Percentiles rank a stretch among this genome's conserved stretches.
Conservation (phyloP, 2,888 invertebrate species). For the Gymnoscelis rufifasciata region DNA sequence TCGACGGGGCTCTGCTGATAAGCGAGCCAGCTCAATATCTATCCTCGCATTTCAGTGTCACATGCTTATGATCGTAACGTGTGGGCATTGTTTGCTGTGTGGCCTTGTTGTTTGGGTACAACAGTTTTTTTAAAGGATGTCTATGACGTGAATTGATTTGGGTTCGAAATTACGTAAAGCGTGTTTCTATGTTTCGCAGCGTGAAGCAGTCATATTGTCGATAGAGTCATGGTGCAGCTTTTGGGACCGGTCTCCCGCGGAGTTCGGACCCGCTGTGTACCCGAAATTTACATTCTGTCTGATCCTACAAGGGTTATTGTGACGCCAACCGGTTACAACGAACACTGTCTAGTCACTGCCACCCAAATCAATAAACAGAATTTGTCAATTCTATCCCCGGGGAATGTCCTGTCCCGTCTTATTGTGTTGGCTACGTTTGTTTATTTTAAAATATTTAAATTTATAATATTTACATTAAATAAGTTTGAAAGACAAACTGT, state of each 20-base stretch:
- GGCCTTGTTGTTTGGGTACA: slow-evolving; percentile 47
- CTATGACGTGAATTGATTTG: slow-evolving; percentile 65
- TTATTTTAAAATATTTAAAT: slow-evolving; percentile 41
- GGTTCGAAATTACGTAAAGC: slow-evolving; percentile 59
- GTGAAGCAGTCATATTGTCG: slow-evolving; percentile 50
- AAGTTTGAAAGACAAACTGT: slow-evolving; percentile 31
- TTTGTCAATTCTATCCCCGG: slow-evolving; percentile 46
- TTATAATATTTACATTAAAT: slow-evolving; percentile 27
- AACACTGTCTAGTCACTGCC: slow-evolving; percentile 49
- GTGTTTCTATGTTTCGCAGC: slow-evolving; percentile 74
- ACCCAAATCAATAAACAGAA: slow-evolving; percentile 48
- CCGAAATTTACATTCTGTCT: slow-evolving; percentile 66
- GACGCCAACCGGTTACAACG: slow-evolving; percentile 37
- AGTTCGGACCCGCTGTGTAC: slow-evolving; percentile 45
- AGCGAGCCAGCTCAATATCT: slow-evolving; percentile 29
- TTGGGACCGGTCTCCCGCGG: slow-evolving; percentile 54
- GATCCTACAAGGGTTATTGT: slow-evolving; percentile 52
- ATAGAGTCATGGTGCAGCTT: slow-evolving; percentile 55
- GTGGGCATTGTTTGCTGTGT: slow-evolving; percentile 47
- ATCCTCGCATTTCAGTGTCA: slow-evolving; percentile 35
- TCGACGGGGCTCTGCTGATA: slow-evolving; percentile 34
- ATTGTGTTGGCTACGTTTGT: slow-evolving; percentile 43
- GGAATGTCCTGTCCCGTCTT: slow-evolving; percentile 31
- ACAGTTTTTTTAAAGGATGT: slow-evolving; percentile 39
- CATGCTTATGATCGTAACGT: slow-evolving; percentile 21